phyloP scores from a whole-genome alignment of 2,888 invertebrate genomes.

The Rhorus exstirpatorius region DNA sequence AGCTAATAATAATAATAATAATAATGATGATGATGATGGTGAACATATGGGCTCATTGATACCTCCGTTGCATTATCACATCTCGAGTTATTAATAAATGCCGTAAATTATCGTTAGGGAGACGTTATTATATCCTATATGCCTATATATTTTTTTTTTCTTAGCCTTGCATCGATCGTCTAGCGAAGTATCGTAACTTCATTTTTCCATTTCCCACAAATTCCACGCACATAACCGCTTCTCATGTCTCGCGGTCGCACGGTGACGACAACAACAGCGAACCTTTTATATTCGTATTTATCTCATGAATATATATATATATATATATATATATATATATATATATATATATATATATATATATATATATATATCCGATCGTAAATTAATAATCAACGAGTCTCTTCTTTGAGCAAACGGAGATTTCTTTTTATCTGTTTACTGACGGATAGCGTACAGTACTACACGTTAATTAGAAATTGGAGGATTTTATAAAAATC shows the following conservation, averaged over 20 bases:
- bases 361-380: too few species aligned
- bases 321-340: too few species aligned
- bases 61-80: constrained; percentile 28
- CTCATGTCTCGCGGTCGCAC: constrained; percentile 9
- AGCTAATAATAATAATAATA: constrained; percentile 10
- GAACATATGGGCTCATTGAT: constrained; percentile 41
- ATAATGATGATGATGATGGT: not conserved
- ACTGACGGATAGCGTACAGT: too few species aligned
- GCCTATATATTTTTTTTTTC: too few species aligned
- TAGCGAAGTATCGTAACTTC: constrained; percentile 36
- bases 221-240: not conserved
- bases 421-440: too few species aligned
- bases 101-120: constrained; percentile 66
- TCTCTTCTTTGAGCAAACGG: too few species aligned
- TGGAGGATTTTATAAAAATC: too few species aligned
- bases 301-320: constrained; percentile 20
- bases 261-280: not conserved
- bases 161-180: constrained; percentile 49
- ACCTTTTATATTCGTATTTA: constrained; percentile 4
- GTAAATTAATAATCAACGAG: too few species aligned
- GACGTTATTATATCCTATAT: too few species aligned
- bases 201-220: constrained; percentile 60
- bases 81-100: constrained; percentile 62
- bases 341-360: too few species aligned
- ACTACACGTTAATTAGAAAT: too few species aligned